Evolutionary conservation across 2,888 invertebrate genomes (phyloP), one percentile per base, ranked within the genome.

Genomic region (Tuberolachnus salignus): DNA sequence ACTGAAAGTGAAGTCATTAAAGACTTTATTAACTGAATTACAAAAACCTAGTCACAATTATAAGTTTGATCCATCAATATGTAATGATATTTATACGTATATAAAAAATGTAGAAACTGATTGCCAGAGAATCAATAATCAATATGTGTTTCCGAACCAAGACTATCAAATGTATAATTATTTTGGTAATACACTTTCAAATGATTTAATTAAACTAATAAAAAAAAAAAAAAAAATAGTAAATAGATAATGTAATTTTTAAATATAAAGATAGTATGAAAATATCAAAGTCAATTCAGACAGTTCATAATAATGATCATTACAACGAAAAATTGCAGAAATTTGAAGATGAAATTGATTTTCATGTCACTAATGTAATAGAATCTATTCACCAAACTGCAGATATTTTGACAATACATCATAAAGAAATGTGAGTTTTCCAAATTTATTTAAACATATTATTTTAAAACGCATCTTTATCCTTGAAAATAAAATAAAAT

Each of bases 301-400:
- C 51, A 4, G 16, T 61, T 10, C 19, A 34, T 51, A 51, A 49
- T 51, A 19, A 73, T 21, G 61, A 73, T 14, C 16, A 23, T 1
- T 42, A 63, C 51, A n/a, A 63, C 42, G 42, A 51, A 42, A 21
- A 63, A 21, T 42, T 63, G 14, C 19, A 42, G 2, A 34, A 14
- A n/a, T 73, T 73, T 19, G 73, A 73, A 21, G 16, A 42, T n/a
- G 51, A 73, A 73, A 53, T 73, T 1, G 42, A 73, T 42, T 53
- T 13, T 21, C 21, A 53, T 11, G n/a, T 73, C 21, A 51, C 34
- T 21, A n/a, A 53, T 1, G 21, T 73, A 21, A 53, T 42, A 11
- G 53, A 63, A 51, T 63, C 73, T n/a, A 34, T 73, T 8, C 0
- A 2, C 16, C 11, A 1, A 42, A 63, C 51, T 13, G 42, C 34